A percentile compares a stretch with the other conserved stretches of the same genome.
These are phyloP conservation scores for Hypsibius dujardini DNA, from an alignment of 1,140 invertebrate species.

Conservation along the genomic window DNA sequence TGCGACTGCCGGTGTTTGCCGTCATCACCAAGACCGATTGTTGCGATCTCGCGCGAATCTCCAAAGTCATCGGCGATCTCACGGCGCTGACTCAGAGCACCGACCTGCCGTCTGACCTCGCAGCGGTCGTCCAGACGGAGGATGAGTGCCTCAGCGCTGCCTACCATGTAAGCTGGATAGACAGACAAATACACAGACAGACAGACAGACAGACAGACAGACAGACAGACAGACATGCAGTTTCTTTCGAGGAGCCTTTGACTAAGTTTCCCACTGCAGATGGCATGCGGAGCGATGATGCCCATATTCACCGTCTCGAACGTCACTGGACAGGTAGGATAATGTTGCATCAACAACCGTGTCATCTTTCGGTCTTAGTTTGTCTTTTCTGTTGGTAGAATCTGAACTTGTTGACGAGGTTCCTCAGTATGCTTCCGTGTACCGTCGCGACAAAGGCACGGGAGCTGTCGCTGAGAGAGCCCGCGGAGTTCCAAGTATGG, in stretches of 20 bases:
- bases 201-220: too few species aligned
- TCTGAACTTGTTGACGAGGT: conserved; percentile 56
- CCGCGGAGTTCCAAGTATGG: conserved; percentile 35
- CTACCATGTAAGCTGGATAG: conserved; percentile 29
- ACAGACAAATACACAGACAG: too few species aligned
- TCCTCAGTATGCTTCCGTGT: conserved; percentile 54
- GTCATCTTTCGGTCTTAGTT: neutral
- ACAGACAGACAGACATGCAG: too few species aligned
- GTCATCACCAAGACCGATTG: conserved; percentile 70
- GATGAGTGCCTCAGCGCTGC: conserved; percentile 54
- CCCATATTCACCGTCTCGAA: conserved; percentile 89
- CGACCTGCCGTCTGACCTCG: conserved; percentile 35
- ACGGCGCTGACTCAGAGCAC: neutral
- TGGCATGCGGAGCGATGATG: conserved; percentile 44
- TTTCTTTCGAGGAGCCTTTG: too few species aligned
- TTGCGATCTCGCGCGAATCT: conserved; percentile 18
- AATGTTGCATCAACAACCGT: neutral
- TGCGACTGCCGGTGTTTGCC: conserved; percentile 72
- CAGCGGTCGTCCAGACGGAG: conserved; percentile 37
- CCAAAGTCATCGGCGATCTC: neutral
- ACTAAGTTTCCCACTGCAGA: conserved; percentile 27
- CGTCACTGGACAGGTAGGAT: conserved; percentile 63
- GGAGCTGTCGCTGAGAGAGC: conserved; percentile 47
- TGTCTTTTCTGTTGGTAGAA: conserved; percentile 22
- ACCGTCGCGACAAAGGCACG: conserved; percentile 47